Conservation (phyloP, 2,113 vertebrate genomes). For the Syngnathus floridae region DNA sequence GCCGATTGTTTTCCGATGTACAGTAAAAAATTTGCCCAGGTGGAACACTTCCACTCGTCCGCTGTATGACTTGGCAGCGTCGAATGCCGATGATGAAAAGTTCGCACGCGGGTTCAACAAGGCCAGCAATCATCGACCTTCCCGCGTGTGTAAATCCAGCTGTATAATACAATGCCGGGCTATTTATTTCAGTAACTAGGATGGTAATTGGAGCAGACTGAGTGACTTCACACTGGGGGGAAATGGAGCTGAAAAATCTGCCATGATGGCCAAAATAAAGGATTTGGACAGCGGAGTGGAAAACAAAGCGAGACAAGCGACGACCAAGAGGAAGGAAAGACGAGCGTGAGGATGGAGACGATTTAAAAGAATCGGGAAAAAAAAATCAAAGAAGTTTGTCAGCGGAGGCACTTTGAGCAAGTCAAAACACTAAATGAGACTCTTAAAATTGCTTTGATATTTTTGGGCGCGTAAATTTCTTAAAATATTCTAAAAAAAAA, state of each 20-base stretch:
- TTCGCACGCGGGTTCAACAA: conserved; percentile 47
- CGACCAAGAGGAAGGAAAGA: conserved; percentile 27
- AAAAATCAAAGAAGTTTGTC: conserved; percentile 5
- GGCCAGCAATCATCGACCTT: conserved; percentile 27
- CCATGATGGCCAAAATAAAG: conserved; percentile 65
- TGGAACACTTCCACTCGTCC: not conserved
- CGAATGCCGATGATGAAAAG: conserved; percentile 39
- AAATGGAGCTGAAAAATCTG: conserved; percentile 66
- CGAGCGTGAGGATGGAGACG: conserved; percentile 19
- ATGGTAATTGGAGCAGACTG: conserved; percentile 61
- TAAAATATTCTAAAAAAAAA: too few relatives aligned
- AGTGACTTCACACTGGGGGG: conserved; percentile 66
- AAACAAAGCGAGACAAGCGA: conserved; percentile 36
- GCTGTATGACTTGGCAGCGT: not conserved
- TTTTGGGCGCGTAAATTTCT: too few relatives aligned
- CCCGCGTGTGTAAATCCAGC: conserved; percentile 49
- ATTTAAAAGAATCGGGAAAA: conserved; percentile 4
- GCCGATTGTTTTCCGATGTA: conserved; percentile 2
- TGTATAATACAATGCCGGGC: conserved; percentile 40
- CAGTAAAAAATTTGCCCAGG: not conserved
- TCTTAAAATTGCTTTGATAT: too few relatives aligned
- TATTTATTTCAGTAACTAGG: conserved; percentile 64
- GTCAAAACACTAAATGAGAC: not conserved
- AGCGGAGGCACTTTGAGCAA: not conserved
- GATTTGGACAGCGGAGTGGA: conserved; percentile 61